Evolutionary conservation across 2,797 vertebrate species (phyloP), one percentile per base, ranked within the genome.

Genomic region (Platyrinchus mystaceus): DNA sequence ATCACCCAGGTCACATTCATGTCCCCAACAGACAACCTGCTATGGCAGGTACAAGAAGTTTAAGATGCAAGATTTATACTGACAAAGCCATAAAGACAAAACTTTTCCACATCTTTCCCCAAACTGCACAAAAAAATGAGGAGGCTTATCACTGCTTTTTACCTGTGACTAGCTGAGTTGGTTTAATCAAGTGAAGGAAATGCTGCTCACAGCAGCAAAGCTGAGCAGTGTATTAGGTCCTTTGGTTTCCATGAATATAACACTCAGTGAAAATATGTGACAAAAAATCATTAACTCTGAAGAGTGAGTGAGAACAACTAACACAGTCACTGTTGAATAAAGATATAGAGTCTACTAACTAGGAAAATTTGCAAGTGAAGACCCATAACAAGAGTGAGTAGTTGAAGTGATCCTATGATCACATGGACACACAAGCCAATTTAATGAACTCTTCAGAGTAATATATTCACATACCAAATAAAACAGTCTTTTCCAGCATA

Each of bases 1-100:
- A 39, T 34, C 36, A 63, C 22, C 36, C 5, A 60, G 16, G 34
- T 69, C n/a, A 43, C 10, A 12, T 34, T 27, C 19, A 53, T 5
- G 69, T 11, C 12, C 12, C 6, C 18, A 46, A n/a, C 2, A 62
- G 15, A 49, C 14, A 70, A 20, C 2, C 5, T 47, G 8, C 9
- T 56, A 13, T 32, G 30, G 34, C 28, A 62, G 0, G 0, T 26
- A 28, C 4, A 2, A 78, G 19, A 53, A 58, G 7, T 6, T 1
- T 16, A 43, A 63, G 39, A 63, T 28, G 26, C 32, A 70, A 56
- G 30, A 60, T 14, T 18, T 71, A 22, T 15, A 58, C 20, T 46
- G 12, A 69, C 32, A 52, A 86, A 74, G 21, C 12, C 58, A 71
- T 36, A 78, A 92, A 58, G 34, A 46, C 2, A 20, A 74, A 39